Percentiles rank a stretch among this genome's conserved stretches.
Conservation (phyloP, 2,888 invertebrate genomes). For the Drosophila subquinaria region DNA sequence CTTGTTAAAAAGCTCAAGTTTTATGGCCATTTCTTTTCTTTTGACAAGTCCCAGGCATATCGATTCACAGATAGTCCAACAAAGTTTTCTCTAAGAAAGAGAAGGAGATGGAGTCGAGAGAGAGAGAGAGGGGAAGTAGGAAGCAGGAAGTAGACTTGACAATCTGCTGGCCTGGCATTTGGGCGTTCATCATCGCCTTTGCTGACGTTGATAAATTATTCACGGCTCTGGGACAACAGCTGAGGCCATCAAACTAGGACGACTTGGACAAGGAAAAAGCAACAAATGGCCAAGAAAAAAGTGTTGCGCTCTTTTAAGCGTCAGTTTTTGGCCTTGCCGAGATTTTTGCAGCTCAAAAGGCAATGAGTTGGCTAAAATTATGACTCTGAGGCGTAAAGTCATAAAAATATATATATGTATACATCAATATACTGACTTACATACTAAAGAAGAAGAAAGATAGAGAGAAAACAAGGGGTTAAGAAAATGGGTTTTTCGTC, state of each 20-base stretch:
- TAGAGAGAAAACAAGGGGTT: slow-evolving; percentile 41
- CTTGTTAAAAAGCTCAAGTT: slow-evolving; percentile 81
- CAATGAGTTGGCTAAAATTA: slow-evolving; percentile 80
- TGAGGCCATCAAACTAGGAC: slow-evolving; percentile 42
- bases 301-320: slow-evolving; percentile 49
- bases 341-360: slow-evolving; percentile 61
- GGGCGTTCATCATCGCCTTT: slow-evolving; percentile 67
- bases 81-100: slow-evolving; percentile 5
- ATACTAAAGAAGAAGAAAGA: background rate
- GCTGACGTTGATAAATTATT: slow-evolving; percentile 80
- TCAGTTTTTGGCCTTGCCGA: slow-evolving; percentile 42
- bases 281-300: slow-evolving; percentile 63
- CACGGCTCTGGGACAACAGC: slow-evolving; percentile 59
- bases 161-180: slow-evolving; percentile 71
- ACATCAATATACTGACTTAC: slow-evolving; percentile 15
- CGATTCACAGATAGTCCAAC: slow-evolving; percentile 60
- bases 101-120: background rate
- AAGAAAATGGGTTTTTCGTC: slow-evolving; percentile 45
- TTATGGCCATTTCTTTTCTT: slow-evolving; percentile 68
- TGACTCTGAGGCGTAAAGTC: slow-evolving; percentile 62
- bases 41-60: slow-evolving; percentile 52
- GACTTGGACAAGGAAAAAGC: slow-evolving; percentile 33
- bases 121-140: background rate
- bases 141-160: slow-evolving; percentile 27
- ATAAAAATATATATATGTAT: slow-evolving; percentile 54